Evolutionary conservation across 2,113 vertebrate genomes (phyloP), one percentile per base, ranked within the genome.

Genomic region (Plestiodon gilberti): DNA sequence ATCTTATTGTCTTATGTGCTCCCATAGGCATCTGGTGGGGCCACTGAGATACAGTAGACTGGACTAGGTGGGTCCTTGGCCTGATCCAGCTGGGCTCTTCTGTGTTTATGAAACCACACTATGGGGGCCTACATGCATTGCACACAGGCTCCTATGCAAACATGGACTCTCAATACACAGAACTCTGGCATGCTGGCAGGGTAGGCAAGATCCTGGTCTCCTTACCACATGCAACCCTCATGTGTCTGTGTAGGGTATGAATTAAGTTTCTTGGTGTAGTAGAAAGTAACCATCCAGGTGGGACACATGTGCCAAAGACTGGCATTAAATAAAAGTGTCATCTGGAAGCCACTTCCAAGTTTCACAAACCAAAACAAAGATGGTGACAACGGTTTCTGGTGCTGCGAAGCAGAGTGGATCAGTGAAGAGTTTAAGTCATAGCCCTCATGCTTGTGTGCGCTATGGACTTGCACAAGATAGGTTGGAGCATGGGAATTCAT

Each of bases 341-440:
- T 35, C 94, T 87, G 83, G 62, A 86, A 87, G 77, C 70, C 78
- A 85, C 87, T 82, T 74, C 57, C 78, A 93, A 92, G 91, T 85
- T 78, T 77, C 77, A 84, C n/a, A 89, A 87, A 62, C 82, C 82
- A 89, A 15, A 61, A 6, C 77, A 88, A 93, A 84, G 90, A 79
- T 40, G 90, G 87, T 86, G 80, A 82, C 90, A 82, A 80, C 82
- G 30, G 90, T 78, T 95, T 62, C 67, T 84, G 92, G 77, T 89
- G 87, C 91, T 94, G 86, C 82, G 95, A 89, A 96, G 93, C 83
- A 93, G 87, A 84, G 91, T n/a, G 76, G 92, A 92, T 90, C 76
- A 85, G 85, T 92, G 55, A n/a, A 90, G 77, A 93, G 18, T 71
- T 33, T 89, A 89, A 93, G 85, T 89, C 61, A 92, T 17, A 73